These are phyloP conservation scores for Cotesia vestalis DNA, from an alignment of 1,140 invertebrate genomes.

Conservation along the genomic window DNA sequence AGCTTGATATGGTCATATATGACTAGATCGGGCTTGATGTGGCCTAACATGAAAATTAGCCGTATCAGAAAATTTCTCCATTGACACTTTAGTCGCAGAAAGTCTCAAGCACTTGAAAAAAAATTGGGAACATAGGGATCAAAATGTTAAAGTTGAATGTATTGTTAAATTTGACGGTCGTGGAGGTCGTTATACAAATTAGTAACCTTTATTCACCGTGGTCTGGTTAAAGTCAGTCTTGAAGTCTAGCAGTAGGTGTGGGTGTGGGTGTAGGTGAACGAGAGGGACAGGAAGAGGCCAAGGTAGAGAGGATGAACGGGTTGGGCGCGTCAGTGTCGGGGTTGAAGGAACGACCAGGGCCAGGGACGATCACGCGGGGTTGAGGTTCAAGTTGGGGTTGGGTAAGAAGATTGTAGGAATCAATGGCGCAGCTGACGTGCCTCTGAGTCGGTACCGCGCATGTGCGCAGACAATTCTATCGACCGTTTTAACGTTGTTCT, in stretches of 20 bases:
- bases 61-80: no score
- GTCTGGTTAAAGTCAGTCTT: no score
- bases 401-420: slow-evolving; percentile 27
- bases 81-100: no score
- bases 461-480: slow-evolving; percentile 64
- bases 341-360: slow-evolving; percentile 15
- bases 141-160: no score
- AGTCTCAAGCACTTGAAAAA: no score
- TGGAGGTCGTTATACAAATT: slow-evolving; percentile 48
- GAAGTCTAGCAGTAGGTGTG: no score
- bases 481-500: slow-evolving; percentile 46
- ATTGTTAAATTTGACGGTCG: slow-evolving; percentile 7
- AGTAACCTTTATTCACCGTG: slow-evolving; percentile 44
- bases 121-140: no score
- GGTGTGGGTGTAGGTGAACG: not conserved
- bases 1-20: no score
- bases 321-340: slow-evolving; percentile 15
- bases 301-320: slow-evolving; percentile 4
- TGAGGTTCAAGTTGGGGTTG: not conserved
- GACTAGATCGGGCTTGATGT: no score
- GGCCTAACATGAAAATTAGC: no score
- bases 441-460: slow-evolving; percentile 50
- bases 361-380: slow-evolving; percentile 11
- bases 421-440: slow-evolving; percentile 63
- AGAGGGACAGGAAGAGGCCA: not conserved